Conservation (phyloP, 2,113 vertebrate species). For the Myiopsitta monachus region DNA sequence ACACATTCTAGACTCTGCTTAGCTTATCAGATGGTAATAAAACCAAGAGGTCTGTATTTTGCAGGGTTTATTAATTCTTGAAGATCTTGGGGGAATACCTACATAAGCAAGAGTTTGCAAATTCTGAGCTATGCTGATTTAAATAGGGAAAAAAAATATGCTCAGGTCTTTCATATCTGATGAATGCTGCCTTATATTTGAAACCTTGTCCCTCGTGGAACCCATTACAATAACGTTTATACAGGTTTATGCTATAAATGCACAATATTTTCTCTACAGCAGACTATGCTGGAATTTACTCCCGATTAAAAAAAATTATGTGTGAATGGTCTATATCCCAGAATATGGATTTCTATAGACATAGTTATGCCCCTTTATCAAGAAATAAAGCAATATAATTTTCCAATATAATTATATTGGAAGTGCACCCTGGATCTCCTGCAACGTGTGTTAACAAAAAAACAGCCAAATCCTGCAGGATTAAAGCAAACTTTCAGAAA, state of each 20-base stretch:
- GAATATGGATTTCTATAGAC: not conserved
- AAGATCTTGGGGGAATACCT: not conserved
- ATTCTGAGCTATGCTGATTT: conserved; percentile 1
- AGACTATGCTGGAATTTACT: conserved; percentile 18
- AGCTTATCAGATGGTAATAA: conserved; percentile 7
- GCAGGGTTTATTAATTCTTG: not conserved
- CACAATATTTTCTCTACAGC: conserved; percentile 7
- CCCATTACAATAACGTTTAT: conserved; percentile 60
- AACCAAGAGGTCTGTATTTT: conserved; percentile 3
- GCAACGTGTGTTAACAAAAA: not conserved
- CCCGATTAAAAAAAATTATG: not conserved
- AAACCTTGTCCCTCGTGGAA: conserved; percentile 27
- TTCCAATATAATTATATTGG: not conserved
- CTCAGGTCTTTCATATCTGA: conserved; percentile 27
- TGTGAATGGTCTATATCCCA: not conserved
- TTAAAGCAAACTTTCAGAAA: not conserved
- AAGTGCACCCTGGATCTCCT: not conserved
- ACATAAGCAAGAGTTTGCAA: conserved; percentile 17
- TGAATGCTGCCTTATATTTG: conserved; percentile 45
- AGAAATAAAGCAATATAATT: not conserved
- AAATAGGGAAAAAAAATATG: conserved; percentile 23
- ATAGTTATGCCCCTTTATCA: not conserved
- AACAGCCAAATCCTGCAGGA: not conserved
- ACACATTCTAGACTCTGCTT: not conserved
- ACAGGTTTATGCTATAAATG: conserved; percentile 36